phyloP scores from a whole-genome alignment of 1,140 invertebrate genomes.

The Matsumurasca onukii region DNA sequence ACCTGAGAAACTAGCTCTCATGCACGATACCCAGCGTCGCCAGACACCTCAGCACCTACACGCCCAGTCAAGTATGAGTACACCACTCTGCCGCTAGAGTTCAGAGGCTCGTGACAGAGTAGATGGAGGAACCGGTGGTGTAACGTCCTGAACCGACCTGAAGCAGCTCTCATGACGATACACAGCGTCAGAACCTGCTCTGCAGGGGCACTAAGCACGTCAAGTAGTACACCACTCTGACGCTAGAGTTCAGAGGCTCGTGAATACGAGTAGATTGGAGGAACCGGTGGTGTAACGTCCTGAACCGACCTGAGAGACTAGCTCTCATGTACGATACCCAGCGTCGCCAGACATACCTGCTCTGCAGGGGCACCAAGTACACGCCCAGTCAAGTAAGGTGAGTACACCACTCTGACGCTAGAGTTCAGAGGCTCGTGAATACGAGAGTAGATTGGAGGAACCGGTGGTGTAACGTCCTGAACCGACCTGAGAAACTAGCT shows the following conservation, averaged over 20 bases:
- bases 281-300: background rate
- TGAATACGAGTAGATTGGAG: no score
- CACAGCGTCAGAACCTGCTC: conserved; percentile 40
- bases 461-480: background rate
- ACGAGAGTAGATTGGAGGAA: background rate
- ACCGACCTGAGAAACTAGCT: background rate
- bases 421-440: no score
- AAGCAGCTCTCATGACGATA: conserved; percentile 1
- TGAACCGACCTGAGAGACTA: background rate
- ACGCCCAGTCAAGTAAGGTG: conserved; percentile 46
- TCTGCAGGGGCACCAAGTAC: conserved; percentile 50
- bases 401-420: no score
- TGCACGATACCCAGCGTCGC: conserved; percentile 31
- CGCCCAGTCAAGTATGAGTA: conserved; percentile 45
- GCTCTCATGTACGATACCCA: conserved; percentile 11
- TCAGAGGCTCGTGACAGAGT: background rate
- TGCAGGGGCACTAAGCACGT: conserved; percentile 49
- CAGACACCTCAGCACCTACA: conserved; percentile 46
- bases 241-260: no score
- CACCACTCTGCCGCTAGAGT: no score
- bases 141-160: background rate
- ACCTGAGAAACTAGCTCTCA: background rate
- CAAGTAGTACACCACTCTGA: no score
- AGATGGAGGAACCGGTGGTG: background rate
- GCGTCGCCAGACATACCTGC: conserved; percentile 42